Percentiles rank a stretch among this genome's conserved stretches.
phyloP scores from a whole-genome alignment of 2,113 vertebrate genomes.

The Oryzias melastigma region DNA sequence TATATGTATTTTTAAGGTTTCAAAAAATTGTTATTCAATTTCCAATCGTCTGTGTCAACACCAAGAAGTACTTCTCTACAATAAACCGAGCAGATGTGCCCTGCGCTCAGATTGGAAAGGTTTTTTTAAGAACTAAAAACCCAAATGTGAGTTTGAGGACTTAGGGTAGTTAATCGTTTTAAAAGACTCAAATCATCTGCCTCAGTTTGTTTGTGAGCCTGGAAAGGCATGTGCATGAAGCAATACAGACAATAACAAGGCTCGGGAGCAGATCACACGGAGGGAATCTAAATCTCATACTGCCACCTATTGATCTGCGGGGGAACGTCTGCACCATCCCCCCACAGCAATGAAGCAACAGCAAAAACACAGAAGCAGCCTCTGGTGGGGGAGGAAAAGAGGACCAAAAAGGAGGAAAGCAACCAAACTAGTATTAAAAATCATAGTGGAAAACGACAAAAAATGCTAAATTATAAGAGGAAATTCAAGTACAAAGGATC shows the following conservation, averaged over 20 bases:
- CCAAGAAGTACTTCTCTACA: too few relatives aligned
- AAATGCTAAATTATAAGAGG: background rate
- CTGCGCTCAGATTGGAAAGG: background rate
- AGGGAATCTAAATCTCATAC: slow-evolving; percentile 55
- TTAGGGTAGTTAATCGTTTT: slow-evolving; percentile 64
- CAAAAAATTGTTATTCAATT: too few relatives aligned
- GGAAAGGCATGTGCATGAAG: slow-evolving; percentile 25
- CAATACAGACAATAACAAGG: slow-evolving; percentile 51
- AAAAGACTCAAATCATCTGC: slow-evolving; percentile 47
- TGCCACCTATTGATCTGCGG: slow-evolving; percentile 67
- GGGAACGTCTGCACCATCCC: slow-evolving; percentile 47
- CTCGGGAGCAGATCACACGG: slow-evolving; percentile 47
- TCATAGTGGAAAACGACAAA: slow-evolving; percentile 20
- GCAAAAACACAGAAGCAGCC: slow-evolving; percentile 8
- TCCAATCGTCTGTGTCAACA: too few relatives aligned
- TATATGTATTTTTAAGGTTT: too few relatives aligned
- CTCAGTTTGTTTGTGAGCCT: slow-evolving; percentile 25
- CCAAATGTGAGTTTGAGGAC: slow-evolving; percentile 66
- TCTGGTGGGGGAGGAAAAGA: slow-evolving; percentile 9
- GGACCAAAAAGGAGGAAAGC: background rate
- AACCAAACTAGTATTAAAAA: background rate
- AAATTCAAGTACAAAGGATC: background rate
- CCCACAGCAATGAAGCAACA: slow-evolving; percentile 28
- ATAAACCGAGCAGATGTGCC: too few relatives aligned
- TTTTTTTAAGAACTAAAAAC: slow-evolving; percentile 54